These are phyloP conservation scores for Tethea ocularis DNA, from an alignment of 2,888 invertebrate species.

Conservation along the genomic window DNA sequence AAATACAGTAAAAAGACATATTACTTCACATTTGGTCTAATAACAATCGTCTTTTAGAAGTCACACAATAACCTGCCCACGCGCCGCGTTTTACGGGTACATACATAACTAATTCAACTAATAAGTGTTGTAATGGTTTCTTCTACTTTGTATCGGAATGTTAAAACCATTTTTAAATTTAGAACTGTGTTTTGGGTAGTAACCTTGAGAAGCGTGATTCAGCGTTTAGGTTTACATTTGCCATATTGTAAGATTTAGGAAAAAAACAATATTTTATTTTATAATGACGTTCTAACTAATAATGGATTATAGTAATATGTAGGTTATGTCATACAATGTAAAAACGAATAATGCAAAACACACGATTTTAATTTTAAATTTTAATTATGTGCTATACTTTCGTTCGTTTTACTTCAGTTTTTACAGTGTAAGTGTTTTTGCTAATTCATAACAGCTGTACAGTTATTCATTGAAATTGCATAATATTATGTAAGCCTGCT, in stretches of 20 bases:
- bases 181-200: no score
- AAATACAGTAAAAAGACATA: background rate
- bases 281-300: no score
- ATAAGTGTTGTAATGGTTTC: constrained; percentile 15
- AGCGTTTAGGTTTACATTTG: no score
- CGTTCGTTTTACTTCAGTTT: background rate
- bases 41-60: constrained; percentile 3
- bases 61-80: constrained; percentile 8
- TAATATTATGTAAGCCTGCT: constrained; percentile 5
- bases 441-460: background rate
- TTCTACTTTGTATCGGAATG: background rate
- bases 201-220: no score
- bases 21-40: constrained; percentile 2
- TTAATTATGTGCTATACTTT: background rate
- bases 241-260: no score
- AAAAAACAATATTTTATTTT: no score
- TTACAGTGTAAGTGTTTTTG: background rate
- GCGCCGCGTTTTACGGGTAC: constrained; percentile 5
- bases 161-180: background rate
- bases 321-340: background rate
- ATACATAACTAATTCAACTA: constrained; percentile 17
- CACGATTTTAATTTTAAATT: background rate
- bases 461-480: constrained; percentile 2
- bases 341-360: background rate
- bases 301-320: no score